Conservation (phyloP, 2,888 invertebrate genomes). For the Miltochrista miniata region DNA sequence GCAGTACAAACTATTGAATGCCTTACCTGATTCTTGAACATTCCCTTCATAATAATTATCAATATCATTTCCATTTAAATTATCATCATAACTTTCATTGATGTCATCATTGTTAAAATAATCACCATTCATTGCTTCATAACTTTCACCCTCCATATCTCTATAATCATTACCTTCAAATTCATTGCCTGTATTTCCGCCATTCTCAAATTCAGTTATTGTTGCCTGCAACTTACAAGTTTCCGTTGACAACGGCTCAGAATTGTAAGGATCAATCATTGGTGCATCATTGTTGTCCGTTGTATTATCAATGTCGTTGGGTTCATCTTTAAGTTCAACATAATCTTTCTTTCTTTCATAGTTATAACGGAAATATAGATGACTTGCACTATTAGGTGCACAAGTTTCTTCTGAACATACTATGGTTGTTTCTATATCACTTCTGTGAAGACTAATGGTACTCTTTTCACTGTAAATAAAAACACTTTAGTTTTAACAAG, state of each 20-base stretch:
- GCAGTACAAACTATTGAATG: no score
- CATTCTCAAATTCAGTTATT: not conserved
- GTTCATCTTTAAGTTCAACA: conserved; percentile 21
- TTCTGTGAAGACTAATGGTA: conserved; percentile 60
- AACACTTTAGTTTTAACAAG: not conserved
- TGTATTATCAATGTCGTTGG: conserved; percentile 11
- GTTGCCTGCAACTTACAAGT: not conserved
- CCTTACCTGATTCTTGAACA: conserved; percentile 11
- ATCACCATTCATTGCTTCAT: conserved; percentile 11
- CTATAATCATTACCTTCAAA: conserved; percentile 1
- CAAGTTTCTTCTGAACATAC: conserved; percentile 62
- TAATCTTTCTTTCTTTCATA: conserved; percentile 29
- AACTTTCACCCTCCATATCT: conserved; percentile 5
- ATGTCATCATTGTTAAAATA: conserved; percentile 18
- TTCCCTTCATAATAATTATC: conserved; percentile 8
- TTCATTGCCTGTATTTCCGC: not conserved
- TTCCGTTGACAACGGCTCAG: not conserved
- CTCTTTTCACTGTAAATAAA: conserved; percentile 64
- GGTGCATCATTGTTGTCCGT: not conserved
- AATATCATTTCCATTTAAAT: conserved; percentile 14
- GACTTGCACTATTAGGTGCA: conserved; percentile 23
- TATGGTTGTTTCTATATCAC: conserved; percentile 49
- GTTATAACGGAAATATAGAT: conserved; percentile 8
- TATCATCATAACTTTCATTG: conserved; percentile 7
- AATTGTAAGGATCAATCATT: not conserved